Conservation (phyloP, 2,113 vertebrate genomes). For the Lates calcarifer region DNA sequence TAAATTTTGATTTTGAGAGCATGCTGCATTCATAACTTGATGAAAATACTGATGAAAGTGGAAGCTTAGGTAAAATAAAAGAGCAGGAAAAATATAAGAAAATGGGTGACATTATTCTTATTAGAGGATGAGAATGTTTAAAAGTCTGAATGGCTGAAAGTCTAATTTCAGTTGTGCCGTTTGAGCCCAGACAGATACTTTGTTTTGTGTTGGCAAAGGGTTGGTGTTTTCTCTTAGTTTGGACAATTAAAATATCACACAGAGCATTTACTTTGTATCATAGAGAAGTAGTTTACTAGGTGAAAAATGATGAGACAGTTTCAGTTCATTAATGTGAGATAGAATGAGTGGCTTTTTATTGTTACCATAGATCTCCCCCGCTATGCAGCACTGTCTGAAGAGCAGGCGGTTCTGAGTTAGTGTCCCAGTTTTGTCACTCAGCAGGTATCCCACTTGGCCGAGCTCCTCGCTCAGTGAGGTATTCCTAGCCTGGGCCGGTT, state of each 20-base stretch:
- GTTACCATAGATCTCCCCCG: conserved; percentile 88
- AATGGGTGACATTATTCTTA: no score
- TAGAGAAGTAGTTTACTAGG: no score
- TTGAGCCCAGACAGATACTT: background rate
- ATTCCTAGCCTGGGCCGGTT: conserved; percentile 87
- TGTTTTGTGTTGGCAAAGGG: background rate
- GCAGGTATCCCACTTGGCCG: conserved; percentile 93
- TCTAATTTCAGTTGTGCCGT: background rate
- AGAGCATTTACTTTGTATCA: background rate
- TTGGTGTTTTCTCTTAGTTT: background rate
- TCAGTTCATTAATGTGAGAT: background rate
- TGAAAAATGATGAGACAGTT: background rate
- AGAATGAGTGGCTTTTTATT: background rate
- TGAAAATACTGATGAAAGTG: background rate
- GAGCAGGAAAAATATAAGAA: no score
- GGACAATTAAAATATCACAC: background rate
- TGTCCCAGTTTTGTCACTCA: conserved; percentile 97
- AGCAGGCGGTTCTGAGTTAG: conserved; percentile 93
- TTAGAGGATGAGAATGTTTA: background rate
- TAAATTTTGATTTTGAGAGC: background rate
- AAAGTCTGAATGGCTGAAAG: background rate
- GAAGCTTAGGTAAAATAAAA: no score
- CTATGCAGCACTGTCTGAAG: conserved; percentile 94
- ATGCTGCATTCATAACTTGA: background rate
- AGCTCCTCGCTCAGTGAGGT: conserved; percentile 92